Conservation (phyloP, 2,797 vertebrate species). For the Enteromius viviparus region DNA sequence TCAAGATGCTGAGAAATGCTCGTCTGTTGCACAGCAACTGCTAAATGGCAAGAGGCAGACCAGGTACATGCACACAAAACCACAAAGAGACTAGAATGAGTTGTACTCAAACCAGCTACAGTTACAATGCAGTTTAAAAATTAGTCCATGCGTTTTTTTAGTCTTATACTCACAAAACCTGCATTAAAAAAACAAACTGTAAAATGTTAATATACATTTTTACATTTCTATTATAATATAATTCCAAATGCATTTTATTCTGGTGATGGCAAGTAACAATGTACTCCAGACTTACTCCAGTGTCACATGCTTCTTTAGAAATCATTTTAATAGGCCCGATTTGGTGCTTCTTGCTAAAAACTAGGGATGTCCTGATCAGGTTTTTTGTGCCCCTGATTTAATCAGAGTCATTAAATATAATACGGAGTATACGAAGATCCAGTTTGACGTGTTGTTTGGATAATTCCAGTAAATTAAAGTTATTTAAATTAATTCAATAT, state of each 20-base stretch:
- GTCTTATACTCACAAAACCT: background rate
- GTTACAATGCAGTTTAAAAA: background rate
- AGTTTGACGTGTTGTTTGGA: too few species aligned
- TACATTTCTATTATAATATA: background rate
- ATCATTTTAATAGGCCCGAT: background rate
- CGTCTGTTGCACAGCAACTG: conserved; percentile 90
- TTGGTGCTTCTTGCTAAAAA: background rate
- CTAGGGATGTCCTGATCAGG: too few species aligned
- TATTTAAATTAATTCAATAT: too few species aligned
- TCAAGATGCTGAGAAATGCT: conserved; percentile 92
- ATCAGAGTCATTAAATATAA: too few species aligned
- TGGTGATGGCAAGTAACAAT: background rate
- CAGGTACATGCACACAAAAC: conserved; percentile 77
- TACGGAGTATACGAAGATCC: too few species aligned
- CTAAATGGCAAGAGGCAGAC: conserved; percentile 93
- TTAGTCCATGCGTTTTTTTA: background rate
- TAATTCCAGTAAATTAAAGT: too few species aligned
- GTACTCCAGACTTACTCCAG: background rate
- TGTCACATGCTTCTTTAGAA: background rate
- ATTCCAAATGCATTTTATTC: background rate
- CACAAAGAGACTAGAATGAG: background rate
- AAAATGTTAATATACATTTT: background rate
- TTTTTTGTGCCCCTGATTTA: too few species aligned
- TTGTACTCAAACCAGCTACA: background rate
- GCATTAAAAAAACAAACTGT: background rate